These are phyloP conservation scores for Ceyx melanurus DNA, from an alignment of 2,113 vertebrate genomes.

Conservation along the genomic window DNA sequence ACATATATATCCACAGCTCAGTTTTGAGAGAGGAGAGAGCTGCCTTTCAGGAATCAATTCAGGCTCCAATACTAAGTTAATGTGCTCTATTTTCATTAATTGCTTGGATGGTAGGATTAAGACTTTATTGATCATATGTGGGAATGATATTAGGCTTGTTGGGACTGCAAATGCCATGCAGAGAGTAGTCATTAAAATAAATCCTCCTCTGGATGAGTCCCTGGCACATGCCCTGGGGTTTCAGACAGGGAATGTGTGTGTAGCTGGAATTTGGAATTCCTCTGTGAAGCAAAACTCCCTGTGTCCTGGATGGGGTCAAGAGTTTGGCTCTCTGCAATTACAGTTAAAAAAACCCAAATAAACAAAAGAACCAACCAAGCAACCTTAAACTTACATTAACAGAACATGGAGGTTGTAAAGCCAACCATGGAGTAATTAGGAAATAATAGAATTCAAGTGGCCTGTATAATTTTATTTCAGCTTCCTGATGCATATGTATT, in stretches of 20 bases:
- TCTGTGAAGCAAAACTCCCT: background rate
- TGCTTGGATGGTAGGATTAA: slow-evolving; percentile 28
- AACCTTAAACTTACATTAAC: slow-evolving; percentile 23
- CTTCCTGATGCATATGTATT: slow-evolving; percentile 29
- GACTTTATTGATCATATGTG: slow-evolving; percentile 15
- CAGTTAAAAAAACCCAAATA: background rate
- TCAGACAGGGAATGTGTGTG: background rate
- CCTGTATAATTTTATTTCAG: slow-evolving; percentile 55
- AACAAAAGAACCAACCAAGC: background rate
- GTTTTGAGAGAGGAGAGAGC: background rate
- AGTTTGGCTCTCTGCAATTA: background rate
- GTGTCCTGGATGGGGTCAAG: background rate
- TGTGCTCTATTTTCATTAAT: slow-evolving; percentile 48
- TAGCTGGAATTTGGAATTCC: background rate
- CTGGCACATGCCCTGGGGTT: background rate
- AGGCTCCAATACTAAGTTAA: background rate
- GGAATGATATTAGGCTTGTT: slow-evolving; percentile 10
- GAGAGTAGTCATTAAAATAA: background rate
- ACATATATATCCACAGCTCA: background rate
- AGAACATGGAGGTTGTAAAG: slow-evolving; percentile 44
- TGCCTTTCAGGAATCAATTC: slow-evolving; percentile 18
- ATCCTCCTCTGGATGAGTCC: background rate
- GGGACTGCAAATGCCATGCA: slow-evolving; percentile 1
- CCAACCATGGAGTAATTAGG: slow-evolving; percentile 32
- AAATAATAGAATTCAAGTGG: slow-evolving; percentile 53